These are phyloP conservation scores for Neopelma chrysocephalum DNA, from an alignment of 2,797 vertebrate genomes.

Conservation along the genomic window DNA sequence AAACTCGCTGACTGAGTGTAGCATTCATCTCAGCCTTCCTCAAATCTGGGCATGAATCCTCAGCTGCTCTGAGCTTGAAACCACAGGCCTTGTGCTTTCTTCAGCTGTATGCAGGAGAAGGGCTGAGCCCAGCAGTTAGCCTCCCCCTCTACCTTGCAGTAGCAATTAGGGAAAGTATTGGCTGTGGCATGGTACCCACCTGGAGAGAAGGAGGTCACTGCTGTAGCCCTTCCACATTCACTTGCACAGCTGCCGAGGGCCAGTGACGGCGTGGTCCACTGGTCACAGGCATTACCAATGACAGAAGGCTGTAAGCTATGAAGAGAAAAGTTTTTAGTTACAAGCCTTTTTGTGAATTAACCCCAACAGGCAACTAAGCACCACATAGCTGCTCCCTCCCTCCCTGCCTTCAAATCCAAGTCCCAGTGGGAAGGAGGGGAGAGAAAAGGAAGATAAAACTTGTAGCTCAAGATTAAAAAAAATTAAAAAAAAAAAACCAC, in stretches of 20 bases:
- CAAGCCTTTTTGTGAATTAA: background rate
- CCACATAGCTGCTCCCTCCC: background rate
- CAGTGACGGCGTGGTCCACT: background rate
- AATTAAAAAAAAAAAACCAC: background rate
- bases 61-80: background rate
- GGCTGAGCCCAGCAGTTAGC: background rate
- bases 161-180: background rate
- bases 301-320: background rate
- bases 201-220: background rate
- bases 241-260: background rate
- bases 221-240: background rate
- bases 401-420: background rate
- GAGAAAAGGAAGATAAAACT: background rate
- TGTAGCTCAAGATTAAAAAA: background rate
- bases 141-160: background rate
- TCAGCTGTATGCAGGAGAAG: rapidly evolving
- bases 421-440: background rate
- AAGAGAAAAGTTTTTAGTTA: background rate
- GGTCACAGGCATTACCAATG: background rate
- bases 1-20: background rate
- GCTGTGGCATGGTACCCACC: background rate
- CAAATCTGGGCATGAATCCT: background rate
- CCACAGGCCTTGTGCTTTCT: rapidly evolving
- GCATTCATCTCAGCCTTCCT: background rate
- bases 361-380: background rate